Evolutionary conservation across 2,888 invertebrate species (phyloP).

Genomic region (Polydrusus tereticollis): DNA sequence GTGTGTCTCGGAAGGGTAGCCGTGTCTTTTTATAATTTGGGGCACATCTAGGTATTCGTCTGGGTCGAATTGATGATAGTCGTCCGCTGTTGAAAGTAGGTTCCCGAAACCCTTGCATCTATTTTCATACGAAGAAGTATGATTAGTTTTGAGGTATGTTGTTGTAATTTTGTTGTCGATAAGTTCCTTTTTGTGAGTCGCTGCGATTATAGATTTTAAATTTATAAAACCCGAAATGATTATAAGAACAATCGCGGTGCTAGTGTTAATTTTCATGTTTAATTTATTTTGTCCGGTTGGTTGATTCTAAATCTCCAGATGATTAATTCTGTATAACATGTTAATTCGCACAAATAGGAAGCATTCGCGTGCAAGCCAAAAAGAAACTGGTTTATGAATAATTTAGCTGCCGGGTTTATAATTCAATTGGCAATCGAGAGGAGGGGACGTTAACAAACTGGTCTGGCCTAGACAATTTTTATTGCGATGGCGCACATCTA

Average conservation of each 20-base stretch:
- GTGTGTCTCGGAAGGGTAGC: constrained; percentile 81
- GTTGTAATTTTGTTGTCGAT: neutral
- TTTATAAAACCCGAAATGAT: neutral
- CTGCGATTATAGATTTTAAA: neutral
- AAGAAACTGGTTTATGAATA: neutral
- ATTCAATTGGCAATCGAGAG: neutral
- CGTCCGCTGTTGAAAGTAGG: neutral
- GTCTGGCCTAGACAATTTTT: no score
- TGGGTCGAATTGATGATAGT: constrained; percentile 48
- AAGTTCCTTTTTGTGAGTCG: constrained; percentile 1
- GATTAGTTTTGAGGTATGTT: neutral
- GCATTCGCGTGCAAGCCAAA: neutral
- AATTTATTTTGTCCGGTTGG: neutral
- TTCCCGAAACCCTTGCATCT: constrained; percentile 11
- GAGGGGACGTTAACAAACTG: neutral
- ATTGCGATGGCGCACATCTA: no score
- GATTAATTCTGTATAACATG: neutral
- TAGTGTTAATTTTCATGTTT: neutral
- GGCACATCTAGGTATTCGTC: constrained; percentile 58
- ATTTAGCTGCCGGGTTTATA: neutral
- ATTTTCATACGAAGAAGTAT: neutral
- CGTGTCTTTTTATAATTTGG: constrained; percentile 71
- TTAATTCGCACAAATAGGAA: no score
- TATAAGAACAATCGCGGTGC: neutral
- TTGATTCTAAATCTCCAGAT: no score